phyloP scores from a whole-genome alignment of 2,888 invertebrate species.

The Ellobium chinense region DNA sequence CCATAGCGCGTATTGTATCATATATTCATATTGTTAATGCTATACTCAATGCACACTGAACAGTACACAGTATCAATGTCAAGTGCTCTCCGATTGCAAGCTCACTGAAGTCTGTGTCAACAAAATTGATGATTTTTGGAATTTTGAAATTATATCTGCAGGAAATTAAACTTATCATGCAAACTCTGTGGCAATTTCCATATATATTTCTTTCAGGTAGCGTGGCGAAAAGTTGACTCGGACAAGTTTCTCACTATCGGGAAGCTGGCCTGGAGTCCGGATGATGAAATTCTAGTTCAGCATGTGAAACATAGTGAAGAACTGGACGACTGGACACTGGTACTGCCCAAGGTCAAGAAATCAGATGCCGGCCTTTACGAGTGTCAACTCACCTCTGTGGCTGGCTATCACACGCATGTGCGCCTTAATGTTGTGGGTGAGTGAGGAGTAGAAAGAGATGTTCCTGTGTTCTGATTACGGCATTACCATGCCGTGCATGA shows the following conservation, averaged over 20 bases:
- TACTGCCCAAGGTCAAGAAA: conserved; percentile 54
- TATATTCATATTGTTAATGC: too few relatives aligned
- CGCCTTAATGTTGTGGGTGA: conserved; percentile 53
- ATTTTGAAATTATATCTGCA: too few relatives aligned
- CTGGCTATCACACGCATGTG: conserved; percentile 53
- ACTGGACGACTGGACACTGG: conserved; percentile 53
- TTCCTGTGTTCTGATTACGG: too few relatives aligned
- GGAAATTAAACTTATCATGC: too few relatives aligned
- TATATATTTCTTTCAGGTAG: conserved; percentile 50
- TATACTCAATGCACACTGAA: too few relatives aligned
- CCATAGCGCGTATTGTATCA: too few relatives aligned
- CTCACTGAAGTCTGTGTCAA: too few relatives aligned
- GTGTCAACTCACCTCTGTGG: conserved; percentile 57
- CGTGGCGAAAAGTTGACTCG: conserved; percentile 52
- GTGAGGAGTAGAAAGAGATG: neutral
- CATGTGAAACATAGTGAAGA: conserved; percentile 37
- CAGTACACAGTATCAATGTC: too few relatives aligned
- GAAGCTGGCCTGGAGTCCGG: conserved; percentile 47
- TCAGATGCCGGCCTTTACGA: conserved; percentile 56
- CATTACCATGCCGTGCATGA: too few relatives aligned
- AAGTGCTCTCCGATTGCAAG: too few relatives aligned
- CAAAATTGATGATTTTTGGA: too few relatives aligned
- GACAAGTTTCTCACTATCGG: conserved; percentile 58
- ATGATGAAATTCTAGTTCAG: conserved; percentile 29
- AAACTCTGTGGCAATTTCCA: too few relatives aligned